A percentile compares a stretch with the other conserved stretches of the same genome.
Evolutionary conservation across 37 sponge, comb jelly and placozoan species (phyloP).

Genomic region (Agelas oroides): DNA sequence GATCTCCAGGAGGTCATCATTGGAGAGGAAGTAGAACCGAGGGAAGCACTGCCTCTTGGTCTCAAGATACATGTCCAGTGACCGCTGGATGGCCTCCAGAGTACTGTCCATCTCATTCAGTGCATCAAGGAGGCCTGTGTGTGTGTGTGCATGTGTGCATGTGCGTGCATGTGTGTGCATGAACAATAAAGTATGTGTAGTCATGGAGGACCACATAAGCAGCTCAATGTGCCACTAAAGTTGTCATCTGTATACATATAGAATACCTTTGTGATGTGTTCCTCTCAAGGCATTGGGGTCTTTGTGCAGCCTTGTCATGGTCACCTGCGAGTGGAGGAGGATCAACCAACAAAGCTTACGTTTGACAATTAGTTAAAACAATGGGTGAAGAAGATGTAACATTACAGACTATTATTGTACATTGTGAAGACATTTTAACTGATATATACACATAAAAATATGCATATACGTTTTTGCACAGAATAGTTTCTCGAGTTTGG

Average conservation of each 20-base stretch:
- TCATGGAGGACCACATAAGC: not conserved
- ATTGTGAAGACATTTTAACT: too few species aligned
- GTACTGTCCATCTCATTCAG: slow-evolving; percentile 92
- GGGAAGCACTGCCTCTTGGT: slow-evolving; percentile 98
- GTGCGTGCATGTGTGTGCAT: not conserved
- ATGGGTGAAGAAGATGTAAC: too few species aligned
- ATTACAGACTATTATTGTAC: too few species aligned
- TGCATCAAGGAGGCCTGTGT: slow-evolving; percentile 77
- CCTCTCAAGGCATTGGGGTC: slow-evolving; percentile 94
- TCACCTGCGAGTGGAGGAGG: slow-evolving; percentile 10
- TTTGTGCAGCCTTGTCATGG: slow-evolving; percentile 81
- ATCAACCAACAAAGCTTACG: too few species aligned
- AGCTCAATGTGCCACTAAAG: too few species aligned
- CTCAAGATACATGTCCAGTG: slow-evolving; percentile 98
- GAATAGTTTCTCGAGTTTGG: too few species aligned
- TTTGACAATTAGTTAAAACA: too few species aligned
- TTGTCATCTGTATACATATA: not conserved
- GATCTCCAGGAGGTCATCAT: slow-evolving; percentile 98
- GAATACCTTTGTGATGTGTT: slow-evolving; percentile 81
- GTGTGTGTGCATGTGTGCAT: not conserved
- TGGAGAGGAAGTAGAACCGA: slow-evolving; percentile 99
- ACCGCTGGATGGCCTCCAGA: slow-evolving; percentile 95
- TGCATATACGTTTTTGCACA: too few species aligned
- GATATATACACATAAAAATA: too few species aligned
- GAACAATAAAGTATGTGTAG: not conserved